Percentiles rank a stretch among this genome's conserved stretches.
Conservation (phyloP, 2,888 invertebrate genomes). For the Limulus polyphemus region DNA sequence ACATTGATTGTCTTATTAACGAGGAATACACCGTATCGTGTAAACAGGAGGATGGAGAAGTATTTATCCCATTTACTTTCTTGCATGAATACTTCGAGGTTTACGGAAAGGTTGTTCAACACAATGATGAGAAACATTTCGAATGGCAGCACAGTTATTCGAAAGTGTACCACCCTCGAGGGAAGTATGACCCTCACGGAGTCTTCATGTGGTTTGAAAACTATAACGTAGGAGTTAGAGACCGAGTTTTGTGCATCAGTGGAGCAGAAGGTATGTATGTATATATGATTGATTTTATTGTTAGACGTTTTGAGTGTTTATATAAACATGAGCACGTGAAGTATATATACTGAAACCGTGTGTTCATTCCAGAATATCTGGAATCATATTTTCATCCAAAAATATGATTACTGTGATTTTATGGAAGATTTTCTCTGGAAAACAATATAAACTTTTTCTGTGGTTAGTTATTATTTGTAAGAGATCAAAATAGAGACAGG, state of each 20-base stretch:
- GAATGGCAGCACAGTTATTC: slow-evolving; percentile 93
- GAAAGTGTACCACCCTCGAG: slow-evolving; percentile 74
- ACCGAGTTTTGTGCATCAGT: slow-evolving; percentile 90
- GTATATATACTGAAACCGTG: no score
- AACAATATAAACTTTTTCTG: no score
- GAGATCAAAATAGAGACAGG: no score
- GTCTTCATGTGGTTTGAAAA: slow-evolving; percentile 94
- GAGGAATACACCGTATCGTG: slow-evolving; percentile 69
- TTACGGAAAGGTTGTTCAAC: slow-evolving; percentile 67
- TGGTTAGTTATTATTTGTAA: no score
- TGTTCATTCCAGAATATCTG: no score
- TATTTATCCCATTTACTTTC: slow-evolving; percentile 84
- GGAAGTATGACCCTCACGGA: slow-evolving; percentile 74
- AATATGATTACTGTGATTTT: no score
- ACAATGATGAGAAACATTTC: slow-evolving; percentile 53
- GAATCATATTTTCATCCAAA: no score
- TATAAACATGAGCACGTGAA: no score
- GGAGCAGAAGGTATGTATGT: slow-evolving; percentile 58
- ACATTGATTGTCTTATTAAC: slow-evolving; percentile 60
- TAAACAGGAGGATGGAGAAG: slow-evolving; percentile 61
- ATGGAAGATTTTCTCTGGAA: no score
- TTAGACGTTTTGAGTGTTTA: no score
- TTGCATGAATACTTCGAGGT: slow-evolving; percentile 86
- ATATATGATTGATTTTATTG: no score
- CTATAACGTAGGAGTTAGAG: slow-evolving; percentile 92